Evolutionary conservation across 2,888 invertebrate genomes (phyloP).

Genomic region (Rhabditophanes sp.): DNA sequence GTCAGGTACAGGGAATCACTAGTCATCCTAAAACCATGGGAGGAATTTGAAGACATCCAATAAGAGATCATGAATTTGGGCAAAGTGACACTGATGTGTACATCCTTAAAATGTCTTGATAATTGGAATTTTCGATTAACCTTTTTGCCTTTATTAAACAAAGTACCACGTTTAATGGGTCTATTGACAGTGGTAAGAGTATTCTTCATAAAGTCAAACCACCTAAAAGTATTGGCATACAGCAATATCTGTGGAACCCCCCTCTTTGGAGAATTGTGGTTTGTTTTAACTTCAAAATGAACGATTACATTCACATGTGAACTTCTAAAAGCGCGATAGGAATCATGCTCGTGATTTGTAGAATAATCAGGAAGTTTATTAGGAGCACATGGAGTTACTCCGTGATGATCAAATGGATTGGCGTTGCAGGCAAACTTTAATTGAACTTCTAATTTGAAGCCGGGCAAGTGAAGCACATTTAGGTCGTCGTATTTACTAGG

Average conservation of each 20-base stretch:
- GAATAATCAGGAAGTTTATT: conserved; percentile 89
- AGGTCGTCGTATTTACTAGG: conserved; percentile 98
- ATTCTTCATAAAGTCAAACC: conserved; percentile 54
- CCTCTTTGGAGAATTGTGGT: conserved; percentile 7
- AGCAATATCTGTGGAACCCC: conserved; percentile 35
- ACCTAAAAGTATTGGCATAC: conserved; percentile 42
- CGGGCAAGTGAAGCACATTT: conserved; percentile 73
- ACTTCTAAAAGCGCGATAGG: conserved; percentile 80
- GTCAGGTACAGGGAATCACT: conserved; percentile 27
- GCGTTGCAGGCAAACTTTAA: conserved; percentile 57
- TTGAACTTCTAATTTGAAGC: conserved; percentile 57
- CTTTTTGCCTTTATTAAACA: conserved; percentile 79
- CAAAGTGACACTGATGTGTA: conserved; percentile 67
- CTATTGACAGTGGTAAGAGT: conserved; percentile 69
- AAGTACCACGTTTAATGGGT: conserved; percentile 73
- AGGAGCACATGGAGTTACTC: conserved; percentile 83
- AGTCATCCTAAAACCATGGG: conserved; percentile 47
- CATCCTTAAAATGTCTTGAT: too few relatives aligned
- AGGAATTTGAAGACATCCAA: conserved; percentile 89
- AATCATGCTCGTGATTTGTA: conserved; percentile 78
- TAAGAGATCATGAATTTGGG: conserved; percentile 67
- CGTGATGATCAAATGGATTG: conserved; percentile 85
- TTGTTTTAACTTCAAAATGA: conserved; percentile 57
- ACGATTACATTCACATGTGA: conserved; percentile 65
- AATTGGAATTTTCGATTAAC: too few relatives aligned